A percentile compares a stretch with the other conserved stretches of the same genome.
Evolutionary conservation across 2,888 invertebrate species (phyloP).

Genomic region (Teleogryllus oceanicus): DNA sequence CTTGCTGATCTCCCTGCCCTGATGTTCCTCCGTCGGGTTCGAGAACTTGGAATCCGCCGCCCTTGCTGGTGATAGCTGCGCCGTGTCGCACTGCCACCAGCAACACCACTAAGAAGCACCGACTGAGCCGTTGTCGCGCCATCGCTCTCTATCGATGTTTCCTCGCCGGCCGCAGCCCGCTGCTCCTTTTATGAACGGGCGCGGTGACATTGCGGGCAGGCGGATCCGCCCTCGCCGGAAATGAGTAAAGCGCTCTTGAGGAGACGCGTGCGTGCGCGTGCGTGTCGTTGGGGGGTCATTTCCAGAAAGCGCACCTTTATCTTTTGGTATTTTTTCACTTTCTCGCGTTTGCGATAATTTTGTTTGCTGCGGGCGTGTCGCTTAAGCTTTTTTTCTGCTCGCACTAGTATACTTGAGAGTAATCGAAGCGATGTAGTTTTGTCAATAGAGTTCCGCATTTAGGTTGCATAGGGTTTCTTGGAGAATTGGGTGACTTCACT

Average conservation of each 20-base stretch:
- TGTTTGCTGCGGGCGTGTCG: not conserved
- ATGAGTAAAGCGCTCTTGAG: not conserved
- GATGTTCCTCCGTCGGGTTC: too few species aligned
- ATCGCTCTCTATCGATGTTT: not conserved
- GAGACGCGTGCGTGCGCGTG: not conserved
- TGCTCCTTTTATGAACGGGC: not conserved
- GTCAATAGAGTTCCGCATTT: too few species aligned
- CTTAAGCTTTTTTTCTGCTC: too few species aligned
- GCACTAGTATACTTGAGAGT: too few species aligned
- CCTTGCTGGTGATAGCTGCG: slow-evolving; percentile 29
- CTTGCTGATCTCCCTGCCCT: too few species aligned
- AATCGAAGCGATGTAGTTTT: too few species aligned
- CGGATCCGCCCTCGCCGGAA: slow-evolving; percentile 4
- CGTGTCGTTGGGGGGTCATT: not conserved
- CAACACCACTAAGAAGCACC: slow-evolving; percentile 34
- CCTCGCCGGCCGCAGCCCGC: not conserved
- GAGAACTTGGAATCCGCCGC: not conserved
- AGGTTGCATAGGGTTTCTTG: too few species aligned
- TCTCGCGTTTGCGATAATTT: not conserved
- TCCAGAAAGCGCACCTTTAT: not conserved
- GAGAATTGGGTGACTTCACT: too few species aligned
- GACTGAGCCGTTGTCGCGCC: slow-evolving; percentile 32
- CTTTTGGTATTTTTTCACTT: not conserved
- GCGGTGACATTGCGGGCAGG: not conserved
- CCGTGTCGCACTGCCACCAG: slow-evolving; percentile 36